phyloP scores from a whole-genome alignment of 2,113 vertebrate genomes.

The Chamaea fasciata region DNA sequence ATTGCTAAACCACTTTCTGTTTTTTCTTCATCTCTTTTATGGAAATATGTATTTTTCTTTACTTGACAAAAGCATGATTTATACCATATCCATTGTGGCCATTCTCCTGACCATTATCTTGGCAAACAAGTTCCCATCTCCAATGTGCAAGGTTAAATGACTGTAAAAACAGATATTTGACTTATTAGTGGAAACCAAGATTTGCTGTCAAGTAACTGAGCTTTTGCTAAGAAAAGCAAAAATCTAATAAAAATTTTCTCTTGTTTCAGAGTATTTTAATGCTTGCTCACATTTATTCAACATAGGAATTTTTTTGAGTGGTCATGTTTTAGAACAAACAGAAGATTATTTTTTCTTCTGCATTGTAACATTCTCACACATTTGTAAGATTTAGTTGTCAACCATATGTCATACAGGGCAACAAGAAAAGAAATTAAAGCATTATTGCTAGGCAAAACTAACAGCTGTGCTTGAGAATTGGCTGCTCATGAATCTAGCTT shows the following conservation, averaged over 20 bases:
- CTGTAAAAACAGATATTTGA: neutral
- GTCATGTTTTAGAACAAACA: neutral
- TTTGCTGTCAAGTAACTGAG: neutral
- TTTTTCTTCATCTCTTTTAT: constrained; percentile 35
- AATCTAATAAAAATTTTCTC: neutral
- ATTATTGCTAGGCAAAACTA: neutral
- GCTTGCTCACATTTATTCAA: neutral
- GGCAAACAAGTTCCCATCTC: neutral
- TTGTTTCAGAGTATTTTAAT: neutral
- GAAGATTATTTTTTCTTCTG: neutral
- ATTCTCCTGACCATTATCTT: neutral
- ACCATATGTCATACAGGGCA: no score
- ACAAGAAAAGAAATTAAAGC: neutral
- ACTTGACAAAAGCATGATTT: neutral
- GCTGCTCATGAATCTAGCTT: neutral
- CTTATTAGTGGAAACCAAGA: neutral
- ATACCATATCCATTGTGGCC: neutral
- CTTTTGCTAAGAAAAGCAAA: neutral
- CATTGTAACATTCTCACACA: neutral
- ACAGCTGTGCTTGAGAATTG: neutral
- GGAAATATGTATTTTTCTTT: constrained; percentile 24
- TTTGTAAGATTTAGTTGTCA: neutral
- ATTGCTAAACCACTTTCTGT: constrained; percentile 8
- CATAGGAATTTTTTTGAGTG: neutral
- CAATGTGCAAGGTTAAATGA: neutral